Conservation (phyloP, 2,888 invertebrate species). For the Heliconius erato region DNA sequence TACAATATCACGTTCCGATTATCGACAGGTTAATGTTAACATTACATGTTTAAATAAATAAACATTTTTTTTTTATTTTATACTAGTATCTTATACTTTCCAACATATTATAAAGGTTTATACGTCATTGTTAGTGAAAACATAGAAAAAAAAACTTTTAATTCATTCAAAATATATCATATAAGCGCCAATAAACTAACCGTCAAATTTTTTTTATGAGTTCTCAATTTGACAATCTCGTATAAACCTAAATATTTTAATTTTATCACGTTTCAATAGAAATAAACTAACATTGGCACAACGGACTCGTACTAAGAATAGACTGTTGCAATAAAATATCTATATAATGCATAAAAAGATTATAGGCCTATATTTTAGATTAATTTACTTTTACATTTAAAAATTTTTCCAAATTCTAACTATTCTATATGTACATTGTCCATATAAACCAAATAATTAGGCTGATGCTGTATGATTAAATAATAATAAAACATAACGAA, state of each 20-base stretch:
- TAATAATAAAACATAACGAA: neutral
- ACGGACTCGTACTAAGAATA: neutral
- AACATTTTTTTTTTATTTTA: neutral
- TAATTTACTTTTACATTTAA: neutral
- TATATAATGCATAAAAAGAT: neutral
- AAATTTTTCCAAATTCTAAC: neutral
- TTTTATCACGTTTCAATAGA: neutral
- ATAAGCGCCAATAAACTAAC: no score
- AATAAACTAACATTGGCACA: neutral
- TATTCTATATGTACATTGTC: neutral
- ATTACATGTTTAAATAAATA: constrained; percentile 6
- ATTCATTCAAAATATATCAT: neutral
- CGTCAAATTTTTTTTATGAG: neutral
- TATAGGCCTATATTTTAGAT: neutral
- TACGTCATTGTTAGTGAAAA: neutral
- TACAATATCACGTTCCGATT: constrained; percentile 7
- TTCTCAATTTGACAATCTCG: neutral
- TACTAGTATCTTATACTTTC: constrained; percentile 1
- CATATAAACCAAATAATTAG: constrained; percentile 1
- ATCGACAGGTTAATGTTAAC: neutral
- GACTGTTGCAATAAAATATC: neutral
- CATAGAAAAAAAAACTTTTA: neutral
- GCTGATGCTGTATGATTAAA: neutral
- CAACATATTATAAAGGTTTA: neutral
- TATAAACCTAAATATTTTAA: neutral